Base-by-base conservation (phyloP, 2,113 vertebrate genomes). In the Paratilapia polleni region DNA sequence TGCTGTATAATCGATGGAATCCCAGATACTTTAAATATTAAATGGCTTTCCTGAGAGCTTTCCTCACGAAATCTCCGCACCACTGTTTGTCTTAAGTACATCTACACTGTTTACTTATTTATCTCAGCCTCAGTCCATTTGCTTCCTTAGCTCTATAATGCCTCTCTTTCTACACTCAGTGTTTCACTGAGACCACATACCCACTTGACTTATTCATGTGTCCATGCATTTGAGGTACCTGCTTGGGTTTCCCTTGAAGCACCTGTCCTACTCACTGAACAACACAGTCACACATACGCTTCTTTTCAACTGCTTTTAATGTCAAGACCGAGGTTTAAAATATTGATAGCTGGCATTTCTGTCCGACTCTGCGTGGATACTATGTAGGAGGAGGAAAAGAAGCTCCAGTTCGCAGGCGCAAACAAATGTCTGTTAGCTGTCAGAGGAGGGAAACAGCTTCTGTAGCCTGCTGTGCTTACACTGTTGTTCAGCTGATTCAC, bases 21-120 rank as follows among this genome's bases (percentile, higher is more conserved):
- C 9, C 31, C 47, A 74, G 19, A 81, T 77, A 75, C 26, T 78
- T 92, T 13, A 87, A 85, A 91, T 91, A 92, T 89, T 88, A 73
- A 89, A 70, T 6, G 5, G n/a, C 58, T 76, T 87, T 83, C 66
- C 84, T 79, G 70, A 68, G 87, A 85, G 88, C 87, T 88, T 90
- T 86, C 57, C 59, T 64, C 74, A 5, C 34, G 74, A 85, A 14
- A 1, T 77, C 60, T 80, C 83, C 77, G 54, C 75, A 60, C 81
- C 59, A 64, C 82, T 82, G 62, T 90, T 90, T 77, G 41, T 90
- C 87, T 88, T 59, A 87, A 91, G 86, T 80, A 86, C 82, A 92
- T 89, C 86, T 13, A 81, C 56, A 66, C 60, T 77, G 58, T 88
- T 95, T 85, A 94, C 75, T 96, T 95, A 95, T 96, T 95, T 87